Evolutionary conservation across 2,888 invertebrate genomes (phyloP), one percentile per base, ranked within the genome.

Genomic region (Lasioglossum pauxillum): DNA sequence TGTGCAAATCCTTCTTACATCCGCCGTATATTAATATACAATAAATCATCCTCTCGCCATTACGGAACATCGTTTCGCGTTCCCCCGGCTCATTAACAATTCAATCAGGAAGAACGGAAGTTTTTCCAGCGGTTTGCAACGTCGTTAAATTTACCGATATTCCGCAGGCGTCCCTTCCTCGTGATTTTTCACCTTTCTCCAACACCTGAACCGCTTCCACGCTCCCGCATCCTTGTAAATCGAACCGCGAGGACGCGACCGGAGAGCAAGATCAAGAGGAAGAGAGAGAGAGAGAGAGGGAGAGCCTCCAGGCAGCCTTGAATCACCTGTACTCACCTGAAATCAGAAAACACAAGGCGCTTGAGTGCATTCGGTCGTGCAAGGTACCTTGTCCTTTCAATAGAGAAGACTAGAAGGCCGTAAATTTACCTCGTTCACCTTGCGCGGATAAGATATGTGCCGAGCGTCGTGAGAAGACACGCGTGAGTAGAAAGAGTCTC

Each of bases 361-460:
- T 64, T 69, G 86, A 84, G 78, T 84, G 84, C 82, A 80, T 87
- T 78, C 74, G 84, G 53, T 71, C 78, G 81, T 83, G 80, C 84
- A 46, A 81, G 23, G 80, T 86, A 82, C 49, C 69, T 67, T 19
- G 81, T 67, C 85, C 84, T 60, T 87, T 87, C 75, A 88, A 89
- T 83, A 82, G 80, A 82, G 67, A 78, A 80, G 75, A 80, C 85
- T 79, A 88, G 88, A 80, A 72, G 86, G 78, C 80, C 87, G 90
- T 90, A 90, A 90, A 91, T 90, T 88, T 90, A 84, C 78, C 88
- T 83, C 82, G 90, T 91, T 90, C 83, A 90, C 90, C 85, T 91
- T 90, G 90, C 85, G 67, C 75, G 90, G 85, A 90, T 91, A 90
- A 90, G 91, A 90, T 90, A 91, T 60, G 85, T 75, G 88, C 75